Evolutionary conservation across 2,888 invertebrate genomes (phyloP), one percentile per base, ranked within the genome.

Genomic region (Standfussiana lucernea): DNA sequence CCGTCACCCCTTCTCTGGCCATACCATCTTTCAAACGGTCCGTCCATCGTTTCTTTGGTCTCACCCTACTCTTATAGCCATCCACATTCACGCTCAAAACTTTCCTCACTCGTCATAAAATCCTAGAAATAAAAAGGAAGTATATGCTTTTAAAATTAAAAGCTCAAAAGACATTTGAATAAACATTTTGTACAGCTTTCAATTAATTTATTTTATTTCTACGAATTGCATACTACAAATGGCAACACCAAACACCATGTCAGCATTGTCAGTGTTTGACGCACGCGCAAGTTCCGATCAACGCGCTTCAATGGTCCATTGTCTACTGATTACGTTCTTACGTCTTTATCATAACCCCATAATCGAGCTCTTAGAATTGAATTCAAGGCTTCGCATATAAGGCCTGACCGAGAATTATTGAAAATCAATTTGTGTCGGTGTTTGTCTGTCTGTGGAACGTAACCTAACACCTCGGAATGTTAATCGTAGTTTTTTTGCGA

Each of bases 221-320:
- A 24, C 67, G 18, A 18, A 59, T 15, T 67, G n/a, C 15, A 37
- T 35, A 35, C 5, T 66, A 42, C 59, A 28, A 53, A 7, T 68
- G 83, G 80, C 76, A 83, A 84, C 84, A 76, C 76, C 24, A 18
- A n/a, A n/a, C n/a, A n/a, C n/a, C n/a, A n/a, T 13, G 40, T 45
- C 82, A n/a, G n/a, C n/a, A n/a, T n/a, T 50, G 50, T 11, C 24
- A 66, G 83, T 76, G 78, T 83, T 89, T 90, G 90, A 91, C 90
- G 89, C 89, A 90, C 88, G 86, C 89, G 86, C 85, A 67, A 18
- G 84, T 85, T 83, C 84, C 83, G 77, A 87, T 85, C 84, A 71
- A 75, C 77, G 82, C 75, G 70, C 72, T 82, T 90, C 87, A 90
- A 91, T 90, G 85, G 84, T 83, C 90, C 86, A 92, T 92, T 92